These are phyloP conservation scores for Muschampia staudingeri DNA, from an alignment of 2,888 invertebrate species.

Conservation along the genomic window DNA sequence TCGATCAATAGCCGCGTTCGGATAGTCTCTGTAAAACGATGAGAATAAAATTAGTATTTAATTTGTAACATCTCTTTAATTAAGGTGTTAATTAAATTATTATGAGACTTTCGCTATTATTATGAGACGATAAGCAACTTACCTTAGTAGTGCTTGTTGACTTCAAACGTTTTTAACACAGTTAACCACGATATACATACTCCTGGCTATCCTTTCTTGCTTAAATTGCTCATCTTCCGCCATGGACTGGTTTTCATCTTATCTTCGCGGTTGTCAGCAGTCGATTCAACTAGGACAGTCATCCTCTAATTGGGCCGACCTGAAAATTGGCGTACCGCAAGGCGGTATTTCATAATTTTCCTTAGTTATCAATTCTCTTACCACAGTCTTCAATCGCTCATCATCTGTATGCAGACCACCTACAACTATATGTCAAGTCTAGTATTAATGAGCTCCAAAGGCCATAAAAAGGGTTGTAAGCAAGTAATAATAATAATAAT, in stretches of 20 bases:
- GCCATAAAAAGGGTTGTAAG: too few relatives aligned
- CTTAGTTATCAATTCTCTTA: neutral
- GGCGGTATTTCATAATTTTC: neutral
- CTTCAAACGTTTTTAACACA: neutral
- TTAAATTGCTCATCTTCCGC: neutral
- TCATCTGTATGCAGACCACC: neutral
- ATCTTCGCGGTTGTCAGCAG: neutral
- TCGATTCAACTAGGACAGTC: neutral
- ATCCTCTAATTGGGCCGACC: neutral
- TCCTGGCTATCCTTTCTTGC: neutral
- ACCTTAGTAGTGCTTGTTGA: neutral
- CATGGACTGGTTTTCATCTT: neutral
- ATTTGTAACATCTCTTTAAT: too few relatives aligned
- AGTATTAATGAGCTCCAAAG: neutral
- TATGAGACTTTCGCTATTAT: too few relatives aligned
- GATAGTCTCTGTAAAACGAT: constrained; percentile 34
- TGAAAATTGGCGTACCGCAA: neutral
- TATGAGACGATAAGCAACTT: neutral
- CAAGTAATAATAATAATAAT: too few relatives aligned
- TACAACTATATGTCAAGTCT: neutral
- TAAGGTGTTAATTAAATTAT: too few relatives aligned
- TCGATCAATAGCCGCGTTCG: constrained; percentile 65
- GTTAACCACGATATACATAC: too few relatives aligned
- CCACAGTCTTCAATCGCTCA: neutral
- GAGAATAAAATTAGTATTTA: neutral